A percentile compares a stretch with the other conserved stretches of the same genome.
These are phyloP conservation scores for Furnarius figulus DNA, from an alignment of 2,113 vertebrate species.

Conservation along the genomic window DNA sequence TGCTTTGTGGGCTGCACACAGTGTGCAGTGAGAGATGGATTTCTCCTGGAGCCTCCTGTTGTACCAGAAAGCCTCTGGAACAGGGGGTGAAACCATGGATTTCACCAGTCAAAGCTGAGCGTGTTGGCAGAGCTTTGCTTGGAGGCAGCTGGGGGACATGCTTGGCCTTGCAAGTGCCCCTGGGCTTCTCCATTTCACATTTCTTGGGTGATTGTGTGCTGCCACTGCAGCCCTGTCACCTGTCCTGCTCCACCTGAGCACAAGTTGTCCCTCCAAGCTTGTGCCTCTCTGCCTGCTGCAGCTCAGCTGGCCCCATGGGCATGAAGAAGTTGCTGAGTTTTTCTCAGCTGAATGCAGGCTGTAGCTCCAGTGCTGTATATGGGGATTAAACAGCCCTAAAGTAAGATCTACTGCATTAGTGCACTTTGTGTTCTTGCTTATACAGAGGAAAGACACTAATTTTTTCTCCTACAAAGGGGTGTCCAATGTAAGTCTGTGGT, in stretches of 20 bases:
- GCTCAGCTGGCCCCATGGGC: neutral
- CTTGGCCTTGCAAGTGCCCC: neutral
- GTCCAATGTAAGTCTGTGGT: neutral
- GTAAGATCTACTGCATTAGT: neutral
- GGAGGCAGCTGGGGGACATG: neutral
- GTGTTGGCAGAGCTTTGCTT: neutral
- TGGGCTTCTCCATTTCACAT: neutral
- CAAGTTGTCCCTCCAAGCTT: neutral
- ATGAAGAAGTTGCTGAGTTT: neutral
- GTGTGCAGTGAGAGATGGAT: fast-evolving
- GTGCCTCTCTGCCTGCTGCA: fast-evolving
- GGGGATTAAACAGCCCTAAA: neutral
- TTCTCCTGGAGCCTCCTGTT: neutral
- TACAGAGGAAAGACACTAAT: neutral
- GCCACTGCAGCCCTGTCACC: neutral
- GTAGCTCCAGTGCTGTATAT: neutral
- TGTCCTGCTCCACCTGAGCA: neutral
- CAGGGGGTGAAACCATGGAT: neutral
- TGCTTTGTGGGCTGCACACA: neutral
- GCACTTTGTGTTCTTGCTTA: neutral
- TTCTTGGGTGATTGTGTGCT: neutral
- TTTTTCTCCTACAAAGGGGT: neutral
- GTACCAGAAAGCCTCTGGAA: neutral
- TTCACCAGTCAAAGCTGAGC: neutral
- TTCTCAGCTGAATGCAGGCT: neutral